Percentiles rank a stretch among this genome's conserved stretches.
Conservation (phyloP, 2,797 vertebrate species). For the Parauchenoglanis ngamensis region DNA sequence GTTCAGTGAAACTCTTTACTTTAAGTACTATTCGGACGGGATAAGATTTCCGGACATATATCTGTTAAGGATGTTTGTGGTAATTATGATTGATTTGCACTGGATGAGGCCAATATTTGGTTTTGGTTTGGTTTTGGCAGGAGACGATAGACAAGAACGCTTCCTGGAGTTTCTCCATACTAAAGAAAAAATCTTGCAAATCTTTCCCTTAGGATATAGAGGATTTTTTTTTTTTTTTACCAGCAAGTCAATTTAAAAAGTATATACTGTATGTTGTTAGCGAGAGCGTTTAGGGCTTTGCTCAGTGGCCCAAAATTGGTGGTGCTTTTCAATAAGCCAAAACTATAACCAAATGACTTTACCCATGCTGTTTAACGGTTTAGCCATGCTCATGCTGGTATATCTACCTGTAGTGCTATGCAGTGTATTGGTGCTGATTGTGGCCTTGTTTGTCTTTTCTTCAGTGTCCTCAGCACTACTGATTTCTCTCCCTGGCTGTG, state of each 20-base stretch:
- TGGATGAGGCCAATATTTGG: not conserved
- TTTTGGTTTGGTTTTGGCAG: not conserved
- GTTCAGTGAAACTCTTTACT: not conserved
- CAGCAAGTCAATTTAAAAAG: not conserved
- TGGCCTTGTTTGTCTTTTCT: constrained; percentile 19
- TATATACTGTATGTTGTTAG: not conserved
- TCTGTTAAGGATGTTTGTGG: not conserved
- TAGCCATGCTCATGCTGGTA: not conserved
- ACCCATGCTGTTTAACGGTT: not conserved
- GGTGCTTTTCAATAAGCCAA: not conserved
- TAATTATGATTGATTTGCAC: not conserved
- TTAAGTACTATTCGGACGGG: not conserved
- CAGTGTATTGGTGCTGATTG: not conserved
- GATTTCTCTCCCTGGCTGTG: constrained; percentile 1
- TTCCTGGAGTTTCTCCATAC: not conserved
- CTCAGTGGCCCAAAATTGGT: not conserved
- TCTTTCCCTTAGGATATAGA: not conserved
- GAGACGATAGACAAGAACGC: not conserved
- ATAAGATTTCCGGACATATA: not conserved
- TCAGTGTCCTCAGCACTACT: constrained; percentile 5
- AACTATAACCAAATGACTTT: not conserved
- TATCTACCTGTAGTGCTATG: not conserved
- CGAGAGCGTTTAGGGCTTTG: not conserved
- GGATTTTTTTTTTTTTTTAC: not conserved
- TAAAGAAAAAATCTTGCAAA: not conserved